Percentiles rank a stretch among this genome's conserved stretches.
Evolutionary conservation across 2,113 vertebrate genomes (phyloP).

Genomic region (Tilapia sparmanii): DNA sequence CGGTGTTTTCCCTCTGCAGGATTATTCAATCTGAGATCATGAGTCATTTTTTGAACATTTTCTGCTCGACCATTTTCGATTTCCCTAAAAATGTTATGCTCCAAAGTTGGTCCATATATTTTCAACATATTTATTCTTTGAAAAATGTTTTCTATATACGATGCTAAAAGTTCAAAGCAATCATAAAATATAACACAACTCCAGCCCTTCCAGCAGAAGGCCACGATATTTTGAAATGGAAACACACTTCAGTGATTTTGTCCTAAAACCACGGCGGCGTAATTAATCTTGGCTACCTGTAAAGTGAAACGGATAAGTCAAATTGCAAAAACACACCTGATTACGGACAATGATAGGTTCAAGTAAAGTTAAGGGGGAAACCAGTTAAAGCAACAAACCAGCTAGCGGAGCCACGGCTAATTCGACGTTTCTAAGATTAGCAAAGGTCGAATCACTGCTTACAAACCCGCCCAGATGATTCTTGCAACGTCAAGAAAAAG

Average conservation of each 20-base stretch:
- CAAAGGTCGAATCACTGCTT: neutral
- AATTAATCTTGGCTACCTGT: neutral
- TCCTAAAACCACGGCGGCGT: neutral
- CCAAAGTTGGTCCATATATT: neutral
- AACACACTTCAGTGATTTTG: neutral
- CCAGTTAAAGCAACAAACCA: neutral
- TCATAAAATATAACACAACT: neutral
- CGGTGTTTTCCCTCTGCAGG: neutral
- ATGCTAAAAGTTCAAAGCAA: neutral
- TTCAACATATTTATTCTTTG: neutral
- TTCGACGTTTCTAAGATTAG: neutral
- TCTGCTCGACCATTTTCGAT: neutral
- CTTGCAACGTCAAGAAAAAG: accelerated
- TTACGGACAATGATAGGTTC: neutral
- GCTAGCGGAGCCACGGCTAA: neutral
- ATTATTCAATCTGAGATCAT: neutral
- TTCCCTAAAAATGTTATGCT: neutral
- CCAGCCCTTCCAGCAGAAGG: neutral
- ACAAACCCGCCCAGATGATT: neutral
- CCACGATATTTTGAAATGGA: neutral
- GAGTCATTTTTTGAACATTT: neutral
- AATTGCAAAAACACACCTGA: neutral
- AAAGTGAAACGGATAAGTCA: neutral
- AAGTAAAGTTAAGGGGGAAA: neutral
- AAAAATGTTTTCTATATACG: neutral